Evolutionary conservation across 2,888 invertebrate genomes (phyloP).

Genomic region (Drosophila robusta): DNA sequence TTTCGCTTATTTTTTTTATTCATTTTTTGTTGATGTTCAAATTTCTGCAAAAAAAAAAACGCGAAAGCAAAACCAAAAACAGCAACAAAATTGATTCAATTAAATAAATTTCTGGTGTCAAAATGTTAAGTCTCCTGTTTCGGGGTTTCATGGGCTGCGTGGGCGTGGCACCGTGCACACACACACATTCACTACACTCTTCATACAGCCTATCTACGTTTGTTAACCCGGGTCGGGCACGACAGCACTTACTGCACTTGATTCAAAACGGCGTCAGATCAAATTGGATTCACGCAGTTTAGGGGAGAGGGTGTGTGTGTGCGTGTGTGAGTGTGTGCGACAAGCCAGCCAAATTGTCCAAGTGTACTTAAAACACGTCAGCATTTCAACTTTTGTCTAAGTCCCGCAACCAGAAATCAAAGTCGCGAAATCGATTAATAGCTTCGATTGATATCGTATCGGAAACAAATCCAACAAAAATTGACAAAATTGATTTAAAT

Average conservation of each 20-base stretch:
- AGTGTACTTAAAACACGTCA: too few relatives aligned
- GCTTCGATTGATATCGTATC: too few relatives aligned
- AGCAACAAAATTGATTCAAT: conserved; percentile 61
- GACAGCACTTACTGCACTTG: conserved; percentile 42
- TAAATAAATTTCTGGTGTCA: conserved; percentile 54
- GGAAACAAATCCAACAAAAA: too few relatives aligned
- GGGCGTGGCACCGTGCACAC: conserved; percentile 23
- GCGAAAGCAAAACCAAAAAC: conserved; percentile 31
- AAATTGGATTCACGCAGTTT: conserved; percentile 42
- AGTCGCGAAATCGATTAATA: too few relatives aligned
- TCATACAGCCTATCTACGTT: neutral
- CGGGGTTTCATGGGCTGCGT: neutral
- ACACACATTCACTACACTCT: too few relatives aligned
- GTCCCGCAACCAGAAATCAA: too few relatives aligned
- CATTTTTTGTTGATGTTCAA: conserved; percentile 1
- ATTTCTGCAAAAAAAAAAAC: conserved; percentile 40
- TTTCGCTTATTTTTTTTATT: conserved; percentile 13
- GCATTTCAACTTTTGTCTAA: too few relatives aligned
- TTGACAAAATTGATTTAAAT: too few relatives aligned
- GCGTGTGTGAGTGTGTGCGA: too few relatives aligned
- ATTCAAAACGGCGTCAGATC: conserved; percentile 70
- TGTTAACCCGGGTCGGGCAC: conserved; percentile 44
- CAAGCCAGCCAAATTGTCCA: too few relatives aligned
- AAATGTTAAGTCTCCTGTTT: too few relatives aligned
- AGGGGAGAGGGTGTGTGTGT: too few relatives aligned